Base-by-base conservation (phyloP, 2,113 vertebrate genomes). In the Seriola quinqueradiata region DNA sequence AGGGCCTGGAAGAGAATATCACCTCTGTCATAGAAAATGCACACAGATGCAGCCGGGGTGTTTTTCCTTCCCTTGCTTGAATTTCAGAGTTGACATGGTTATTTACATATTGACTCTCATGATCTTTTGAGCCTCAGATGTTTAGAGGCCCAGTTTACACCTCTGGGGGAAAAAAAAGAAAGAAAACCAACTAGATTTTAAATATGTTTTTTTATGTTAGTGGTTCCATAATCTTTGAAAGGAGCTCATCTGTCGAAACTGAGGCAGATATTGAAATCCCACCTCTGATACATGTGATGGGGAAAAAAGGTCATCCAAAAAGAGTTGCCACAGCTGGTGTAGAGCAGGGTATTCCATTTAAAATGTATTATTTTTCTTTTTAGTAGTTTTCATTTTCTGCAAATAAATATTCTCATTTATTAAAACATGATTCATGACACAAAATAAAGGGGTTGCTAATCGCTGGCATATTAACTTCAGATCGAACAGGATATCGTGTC, bases 1-100 rank as follows among this genome's bases (percentile, higher is more conserved):
- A 54, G 36, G 68, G 68, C 59, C 57, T 19, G 50, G 54, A 59
- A 60, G 74, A 82, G 78, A 65, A 74, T 25, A 76, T 76, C 70
- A 36, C 66, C 70, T 60, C 42, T 70, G 60, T 78, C 61, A 69
- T 19, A 48, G 69, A 72, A 75, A 77, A 75, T 40, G 23, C 59
- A 76, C 40, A 52, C 23, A 84, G 36, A 79, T 67, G n/a, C 59
- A 69, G 25, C 54, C 34, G 61, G 28, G 16, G 13, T 77, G 17
- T 72, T 83, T 82, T 66, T 28, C 5, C n/a, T 36, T 66, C 1
- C 2, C 66, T 55, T 58, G 32, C 23, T 73, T 68, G 46, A 71
- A 25, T 63, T 69, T 70, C 0, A 66, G 7, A 60, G 59, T 46
- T 61, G 9, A 67, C 60, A 63, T 14, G 46, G 8, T 55, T 64